Base-by-base conservation (phyloP, 2,797 vertebrate species). In the Bradypodion pumilum region DNA sequence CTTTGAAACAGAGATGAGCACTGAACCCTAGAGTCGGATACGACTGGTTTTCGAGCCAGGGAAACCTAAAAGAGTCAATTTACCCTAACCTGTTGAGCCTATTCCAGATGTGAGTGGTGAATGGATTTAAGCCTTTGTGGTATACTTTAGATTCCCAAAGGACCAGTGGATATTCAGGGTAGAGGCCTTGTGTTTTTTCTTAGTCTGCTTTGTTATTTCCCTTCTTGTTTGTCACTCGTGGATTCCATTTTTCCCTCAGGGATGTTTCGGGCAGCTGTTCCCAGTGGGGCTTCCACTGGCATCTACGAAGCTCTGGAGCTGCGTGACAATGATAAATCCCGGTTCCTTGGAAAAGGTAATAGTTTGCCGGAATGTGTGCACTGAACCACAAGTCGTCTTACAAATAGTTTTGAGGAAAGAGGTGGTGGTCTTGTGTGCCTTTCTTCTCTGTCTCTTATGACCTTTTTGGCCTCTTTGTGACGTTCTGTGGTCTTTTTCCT, bases 321-420 rank as follows among this genome's bases (percentile, higher is more conserved):
- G 56, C 91, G 96, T 72, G 96, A 96, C 88, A 95, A 95, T 0
- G 96, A 96, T 92, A 96, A 95, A 81, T 95, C 94, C 0, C 94
- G 96, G 62, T 96, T 96, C 87, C 93, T 96, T 1, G 96, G 96
- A 82, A 96, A 96, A 96, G 96, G 96, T 96, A 92, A 90, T 90
- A 73, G 87, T 59, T 63, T 77, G 35, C 21, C 84, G 76, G 19
- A 49, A 84, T 80, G 0, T 35, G 40, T 4, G 46, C 69, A 16
- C 21, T 2, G 27, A 49, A 37, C 37, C 12, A 32, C 27, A 25
- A 21, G 52, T n/a, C 49, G 49, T 66, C 42, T 8, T 5, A 66
- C 69, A 77, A 77, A 23, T 56, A 80, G 66, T 46, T 27, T 69
- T 42, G 80, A 27, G 21, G 87, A 35, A 88, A 74, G 90, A 90